Evolutionary conservation across 2,888 invertebrate species (phyloP), one percentile per base, ranked within the genome.

Genomic region (Erebia epiphron): DNA sequence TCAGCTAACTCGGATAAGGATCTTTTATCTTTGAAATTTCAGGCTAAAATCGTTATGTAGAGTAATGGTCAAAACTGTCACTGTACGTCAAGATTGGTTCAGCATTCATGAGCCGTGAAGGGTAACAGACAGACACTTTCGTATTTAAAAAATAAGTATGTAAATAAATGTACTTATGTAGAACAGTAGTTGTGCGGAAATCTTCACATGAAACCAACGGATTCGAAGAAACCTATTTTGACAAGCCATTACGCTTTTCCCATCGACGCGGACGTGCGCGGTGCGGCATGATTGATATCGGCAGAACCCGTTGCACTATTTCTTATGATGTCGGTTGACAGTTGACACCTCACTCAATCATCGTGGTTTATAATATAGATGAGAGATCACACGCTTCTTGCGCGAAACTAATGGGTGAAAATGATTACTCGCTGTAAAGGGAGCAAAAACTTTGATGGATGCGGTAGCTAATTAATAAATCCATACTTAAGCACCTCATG

Each of bases 361-460:
- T 60, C 57, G 58, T 49, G 50, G 13, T 49, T 35, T 67, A 67
- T 35, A 35, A 58, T 58, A 49, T 67, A 67, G 50, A 67, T 58
- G 67, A 58, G 49, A 67, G 46, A 66, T 73, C 71, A 49, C 68
- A 71, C 71, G 71, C 65, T 73, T 70, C 70, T 66, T 18, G 43
- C 56, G 14, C 52, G 16, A 35, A 70, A 49, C 41, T 70, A 68
- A 71, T 73, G 35, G 63, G 67, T 68, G 66, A 71, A 73, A 67
- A 73, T 63, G 52, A 71, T 67, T 64, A 63, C 58, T 58, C 49
- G n/a, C 26, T 50, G 13, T 9, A 46, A 58, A 67, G 71, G 68
- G 66, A 66, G 63, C 57, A 69, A 70, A 68, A 66, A 67, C 70
- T 16, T 64, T 73, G 73, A 73, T 71, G 41, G 66, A 73, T 73